These are phyloP conservation scores for Drosophila atroscutellata DNA, from an alignment of 2,888 invertebrate species.

Conservation along the genomic window DNA sequence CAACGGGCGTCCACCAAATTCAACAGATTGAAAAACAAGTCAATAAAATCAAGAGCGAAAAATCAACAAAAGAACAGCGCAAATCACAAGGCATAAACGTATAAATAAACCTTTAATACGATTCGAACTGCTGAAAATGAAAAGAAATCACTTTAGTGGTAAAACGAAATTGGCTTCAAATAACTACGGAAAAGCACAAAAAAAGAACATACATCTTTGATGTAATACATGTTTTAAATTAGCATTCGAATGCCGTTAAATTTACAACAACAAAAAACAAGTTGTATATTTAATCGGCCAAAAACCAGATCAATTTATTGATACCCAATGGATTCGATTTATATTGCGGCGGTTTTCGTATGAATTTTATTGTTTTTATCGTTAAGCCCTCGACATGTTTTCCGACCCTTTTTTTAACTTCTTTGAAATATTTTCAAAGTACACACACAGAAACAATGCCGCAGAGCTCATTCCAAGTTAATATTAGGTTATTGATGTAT, in stretches of 20 bases:
- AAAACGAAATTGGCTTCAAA: not conserved
- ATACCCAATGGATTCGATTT: not conserved
- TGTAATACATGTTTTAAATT: not conserved
- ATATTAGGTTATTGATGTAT: slow-evolving; percentile 31
- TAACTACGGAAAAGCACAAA: not conserved
- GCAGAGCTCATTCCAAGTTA: slow-evolving; percentile 11
- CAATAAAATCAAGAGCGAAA: slow-evolving; percentile 31
- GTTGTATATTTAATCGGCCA: not conserved
- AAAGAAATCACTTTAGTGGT: not conserved
- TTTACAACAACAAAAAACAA: not conserved
- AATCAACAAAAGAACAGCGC: slow-evolving; percentile 2
- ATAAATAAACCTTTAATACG: slow-evolving; percentile 2
- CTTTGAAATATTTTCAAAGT: not conserved
- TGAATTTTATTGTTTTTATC: not conserved
- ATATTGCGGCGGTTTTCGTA: not conserved
- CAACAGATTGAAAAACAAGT: slow-evolving; percentile 52
- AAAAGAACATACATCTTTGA: not conserved
- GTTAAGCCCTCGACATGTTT: not conserved
- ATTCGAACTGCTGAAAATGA: not conserved
- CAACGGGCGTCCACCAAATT: slow-evolving; percentile 28
- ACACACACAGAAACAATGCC: not conserved
- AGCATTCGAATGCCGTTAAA: not conserved
- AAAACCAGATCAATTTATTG: slow-evolving; percentile 1
- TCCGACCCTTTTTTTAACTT: not conserved
- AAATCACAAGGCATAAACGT: slow-evolving; percentile 3